A percentile compares a stretch with the other conserved stretches of the same genome.
Evolutionary conservation across 2,888 invertebrate species (phyloP).

Genomic region (Diplazon laetatorius): DNA sequence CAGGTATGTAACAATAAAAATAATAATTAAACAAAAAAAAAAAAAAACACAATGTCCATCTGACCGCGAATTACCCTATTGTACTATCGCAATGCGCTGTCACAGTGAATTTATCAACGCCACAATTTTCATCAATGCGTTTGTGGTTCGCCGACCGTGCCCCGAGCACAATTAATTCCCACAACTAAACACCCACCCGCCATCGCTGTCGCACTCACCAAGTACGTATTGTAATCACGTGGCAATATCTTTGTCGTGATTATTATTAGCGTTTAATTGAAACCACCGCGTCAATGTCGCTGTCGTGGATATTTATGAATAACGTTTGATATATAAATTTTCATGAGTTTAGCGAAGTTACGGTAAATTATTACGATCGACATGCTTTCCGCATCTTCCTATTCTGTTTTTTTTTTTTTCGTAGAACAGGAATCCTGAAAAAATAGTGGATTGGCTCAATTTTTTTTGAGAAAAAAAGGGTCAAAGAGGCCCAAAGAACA

Average conservation of each 20-base stretch:
- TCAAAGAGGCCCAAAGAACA: no score
- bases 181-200: not conserved
- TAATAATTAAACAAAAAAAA: no score
- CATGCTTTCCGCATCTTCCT: slow-evolving; percentile 6
- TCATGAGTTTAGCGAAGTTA: slow-evolving; percentile 6
- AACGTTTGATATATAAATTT: not conserved
- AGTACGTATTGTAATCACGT: not conserved
- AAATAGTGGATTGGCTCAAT: no score
- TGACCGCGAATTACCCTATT: not conserved
- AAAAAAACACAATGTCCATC: not conserved
- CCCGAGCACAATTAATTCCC: slow-evolving; percentile 46
- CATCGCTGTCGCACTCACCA: not conserved
- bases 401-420: slow-evolving; percentile 1
- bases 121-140: slow-evolving; percentile 55
- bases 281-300: not conserved
- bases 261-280: slow-evolving; percentile 17
- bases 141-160: slow-evolving; percentile 35
- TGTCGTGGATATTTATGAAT: not conserved
- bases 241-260: slow-evolving; percentile 15
- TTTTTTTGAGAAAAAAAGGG: no score
- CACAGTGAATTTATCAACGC: slow-evolving; percentile 36
- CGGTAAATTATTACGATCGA: slow-evolving; percentile 6
- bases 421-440: not conserved
- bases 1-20: no score
- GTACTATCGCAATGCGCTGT: not conserved